Evolutionary conservation across 2,888 invertebrate genomes (phyloP), one percentile per base, ranked within the genome.

Genomic region (Ptychoptera contaminata): DNA sequence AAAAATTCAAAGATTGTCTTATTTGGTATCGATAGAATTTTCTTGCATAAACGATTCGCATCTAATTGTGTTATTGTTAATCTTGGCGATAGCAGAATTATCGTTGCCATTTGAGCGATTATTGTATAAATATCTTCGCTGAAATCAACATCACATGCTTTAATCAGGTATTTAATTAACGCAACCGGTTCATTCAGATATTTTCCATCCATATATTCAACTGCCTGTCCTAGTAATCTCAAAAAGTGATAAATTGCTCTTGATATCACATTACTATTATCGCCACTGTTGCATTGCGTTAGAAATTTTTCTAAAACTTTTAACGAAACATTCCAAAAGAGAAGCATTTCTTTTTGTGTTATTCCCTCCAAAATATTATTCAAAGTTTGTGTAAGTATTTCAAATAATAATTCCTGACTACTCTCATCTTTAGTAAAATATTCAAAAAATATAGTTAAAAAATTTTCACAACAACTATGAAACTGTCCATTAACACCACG

Each of bases 401-500:
- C 70, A 51, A 75, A 77, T 2, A 63, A 48, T 2, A 64, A 45
- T 14, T 57, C 47, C 47, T 54, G 44, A 51, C 51, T 31, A 2
- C 52, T 58, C n/a, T 67, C 58, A 7, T 63, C 54, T 23, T 74
- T 71, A 50, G 67, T 65, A 2, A 86, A 59, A 34, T 74, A 70
- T 47, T 76, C 70, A 3, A 91, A 67, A 11, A 84, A 67, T 39
- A 83, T 60, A 32, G 74, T 73, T 3, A 92, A 60, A 53, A 87
- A 77, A 45, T 73, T 70, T 43, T 79, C 79, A 1, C 84, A 76
- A 54, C 82, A 81, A 50, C 83, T 90, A 60, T 96, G 92, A 58
- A 94, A 85, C 55, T 86, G 81, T 1, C 82, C 80, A 47, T 77
- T 70, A 0, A 88, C 79, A 30, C 93, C 93, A 57, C 79, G 78